These are phyloP conservation scores for Acanthosepion esculentum DNA, from an alignment of 2,888 invertebrate species.

Conservation along the genomic window DNA sequence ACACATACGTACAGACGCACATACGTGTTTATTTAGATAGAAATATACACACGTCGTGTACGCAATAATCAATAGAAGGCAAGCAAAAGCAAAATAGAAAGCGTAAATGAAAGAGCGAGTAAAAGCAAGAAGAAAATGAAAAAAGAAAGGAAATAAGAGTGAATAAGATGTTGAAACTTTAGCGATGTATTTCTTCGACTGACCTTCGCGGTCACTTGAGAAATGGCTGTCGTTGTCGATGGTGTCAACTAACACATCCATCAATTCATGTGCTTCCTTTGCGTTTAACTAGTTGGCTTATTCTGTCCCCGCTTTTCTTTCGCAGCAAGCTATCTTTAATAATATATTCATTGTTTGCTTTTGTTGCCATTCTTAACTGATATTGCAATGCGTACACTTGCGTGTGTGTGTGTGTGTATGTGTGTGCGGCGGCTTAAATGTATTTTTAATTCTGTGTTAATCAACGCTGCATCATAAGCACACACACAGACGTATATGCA, in stretches of 20 bases:
- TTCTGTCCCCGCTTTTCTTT: background rate
- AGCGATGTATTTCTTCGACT: background rate
- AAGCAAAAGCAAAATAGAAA: background rate
- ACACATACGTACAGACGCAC: too few relatives aligned
- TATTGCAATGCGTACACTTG: too few relatives aligned
- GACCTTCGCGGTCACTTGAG: background rate
- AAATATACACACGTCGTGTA: background rate
- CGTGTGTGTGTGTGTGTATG: too few relatives aligned
- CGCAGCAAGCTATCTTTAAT: background rate
- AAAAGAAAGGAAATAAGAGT: background rate
- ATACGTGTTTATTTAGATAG: background rate
- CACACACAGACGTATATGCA: too few relatives aligned
- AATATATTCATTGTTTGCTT: background rate
- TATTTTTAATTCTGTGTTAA: too few relatives aligned
- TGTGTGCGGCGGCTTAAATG: too few relatives aligned
- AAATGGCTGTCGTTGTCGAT: background rate
- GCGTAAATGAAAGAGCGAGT: background rate
- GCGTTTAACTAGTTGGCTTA: too few relatives aligned
- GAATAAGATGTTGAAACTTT: background rate
- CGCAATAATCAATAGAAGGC: background rate
- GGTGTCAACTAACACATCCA: background rate
- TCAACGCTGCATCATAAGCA: too few relatives aligned
- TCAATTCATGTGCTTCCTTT: background rate
- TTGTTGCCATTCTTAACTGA: too few relatives aligned
- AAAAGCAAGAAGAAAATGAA: background rate